Conservation (phyloP, 2,113 vertebrate genomes). For the Dicrurus megarhynchus region DNA sequence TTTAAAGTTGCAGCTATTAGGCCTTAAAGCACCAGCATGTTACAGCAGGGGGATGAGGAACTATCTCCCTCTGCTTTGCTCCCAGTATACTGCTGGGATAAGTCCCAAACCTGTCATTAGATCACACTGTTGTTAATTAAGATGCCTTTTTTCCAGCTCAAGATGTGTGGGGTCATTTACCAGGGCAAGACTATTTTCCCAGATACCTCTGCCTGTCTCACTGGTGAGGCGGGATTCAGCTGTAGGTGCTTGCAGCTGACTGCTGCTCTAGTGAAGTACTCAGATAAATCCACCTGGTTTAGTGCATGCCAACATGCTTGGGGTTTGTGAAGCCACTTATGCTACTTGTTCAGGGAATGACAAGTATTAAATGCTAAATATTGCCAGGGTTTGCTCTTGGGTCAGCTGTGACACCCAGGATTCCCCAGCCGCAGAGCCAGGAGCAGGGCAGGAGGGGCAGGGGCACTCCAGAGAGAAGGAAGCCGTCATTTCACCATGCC, state of each 20-base stretch:
- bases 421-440: neutral
- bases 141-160: neutral
- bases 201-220: neutral
- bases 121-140: neutral
- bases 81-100: neutral
- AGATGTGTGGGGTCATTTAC: neutral
- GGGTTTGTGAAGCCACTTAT: neutral
- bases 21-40: constrained; percentile 55
- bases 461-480: constrained; percentile 36
- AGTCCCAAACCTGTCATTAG: constrained; percentile 12
- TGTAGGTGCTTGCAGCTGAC: neutral
- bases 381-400: neutral
- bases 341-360: neutral
- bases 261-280: neutral
- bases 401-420: neutral
- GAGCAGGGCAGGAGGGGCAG: neutral
- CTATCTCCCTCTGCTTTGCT: neutral
- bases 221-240: neutral
- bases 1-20: constrained; percentile 41
- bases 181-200: neutral
- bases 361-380: neutral
- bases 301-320: neutral
- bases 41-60: constrained; percentile 13
- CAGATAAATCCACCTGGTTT: neutral
- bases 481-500: constrained; percentile 50